These are phyloP conservation scores for Callosobruchus maculatus DNA, from an alignment of 2,888 invertebrate species.

Conservation along the genomic window DNA sequence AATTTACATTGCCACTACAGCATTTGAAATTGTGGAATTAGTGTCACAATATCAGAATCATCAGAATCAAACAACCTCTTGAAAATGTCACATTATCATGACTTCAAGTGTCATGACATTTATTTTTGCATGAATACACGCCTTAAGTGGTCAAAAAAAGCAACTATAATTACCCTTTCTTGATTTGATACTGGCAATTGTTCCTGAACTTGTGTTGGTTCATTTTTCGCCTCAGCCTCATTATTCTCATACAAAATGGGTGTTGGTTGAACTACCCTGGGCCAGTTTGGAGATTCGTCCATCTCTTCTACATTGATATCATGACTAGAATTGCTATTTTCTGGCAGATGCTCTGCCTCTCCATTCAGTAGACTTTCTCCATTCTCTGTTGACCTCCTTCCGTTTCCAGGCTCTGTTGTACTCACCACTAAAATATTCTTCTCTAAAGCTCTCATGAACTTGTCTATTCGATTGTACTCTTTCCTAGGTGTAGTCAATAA, in stretches of 20 bases:
- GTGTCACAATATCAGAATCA: too few species aligned
- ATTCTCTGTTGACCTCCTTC: constrained; percentile 63
- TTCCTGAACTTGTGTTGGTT: constrained; percentile 6
- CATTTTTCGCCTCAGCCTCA: constrained; percentile 17
- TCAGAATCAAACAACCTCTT: too few species aligned
- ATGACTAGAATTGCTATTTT: constrained; percentile 51
- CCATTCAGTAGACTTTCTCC: constrained; percentile 63
- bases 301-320: constrained; percentile 59
- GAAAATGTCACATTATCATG: too few species aligned
- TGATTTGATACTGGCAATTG: constrained; percentile 7
- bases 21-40: too few species aligned
- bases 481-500: constrained; percentile 85
- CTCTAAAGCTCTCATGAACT: constrained; percentile 95
- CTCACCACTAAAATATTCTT: constrained; percentile 89
- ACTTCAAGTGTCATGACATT: too few species aligned
- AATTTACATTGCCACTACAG: too few species aligned
- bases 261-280: constrained; percentile 11
- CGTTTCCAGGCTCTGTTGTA: constrained; percentile 68
- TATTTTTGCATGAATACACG: too few species aligned
- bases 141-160: not conserved
- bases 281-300: constrained; percentile 50
- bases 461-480: constrained; percentile 93
- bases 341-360: constrained; percentile 54
- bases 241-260: constrained; percentile 18
- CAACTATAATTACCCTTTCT: constrained; percentile 14